These are phyloP conservation scores for Pangasius macronema DNA, from an alignment of 2,797 vertebrate genomes.

Conservation along the genomic window DNA sequence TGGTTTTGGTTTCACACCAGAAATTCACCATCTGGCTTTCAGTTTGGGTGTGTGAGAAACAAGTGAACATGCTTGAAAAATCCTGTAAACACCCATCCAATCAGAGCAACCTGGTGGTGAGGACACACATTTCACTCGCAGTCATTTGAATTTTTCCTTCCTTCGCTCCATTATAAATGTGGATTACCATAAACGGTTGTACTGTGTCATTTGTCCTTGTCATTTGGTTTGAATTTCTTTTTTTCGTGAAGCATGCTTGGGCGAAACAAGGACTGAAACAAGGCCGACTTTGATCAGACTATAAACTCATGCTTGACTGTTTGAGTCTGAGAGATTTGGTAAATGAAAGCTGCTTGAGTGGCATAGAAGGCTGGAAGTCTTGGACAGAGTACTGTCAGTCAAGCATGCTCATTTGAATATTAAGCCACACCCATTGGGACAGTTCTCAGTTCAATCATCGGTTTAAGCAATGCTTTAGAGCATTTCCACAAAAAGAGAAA, in stretches of 20 bases:
- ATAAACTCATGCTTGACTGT: not conserved
- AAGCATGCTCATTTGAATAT: not conserved
- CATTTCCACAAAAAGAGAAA: not conserved
- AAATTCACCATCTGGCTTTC: constrained; percentile 67
- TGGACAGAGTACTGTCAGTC: not conserved
- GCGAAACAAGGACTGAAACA: not conserved
- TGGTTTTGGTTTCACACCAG: constrained; percentile 72
- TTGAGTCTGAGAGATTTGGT: not conserved
- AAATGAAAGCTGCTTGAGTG: not conserved
- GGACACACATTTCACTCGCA: not conserved
- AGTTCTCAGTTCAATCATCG: not conserved
- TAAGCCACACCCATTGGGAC: not conserved
- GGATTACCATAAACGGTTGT: not conserved
- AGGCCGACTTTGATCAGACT: not conserved
- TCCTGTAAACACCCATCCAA: not conserved
- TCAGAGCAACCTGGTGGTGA: constrained; percentile 1
- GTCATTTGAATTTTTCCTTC: not conserved
- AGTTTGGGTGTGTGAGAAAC: constrained; percentile 32
- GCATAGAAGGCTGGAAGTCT: not conserved
- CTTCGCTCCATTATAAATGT: not conserved
- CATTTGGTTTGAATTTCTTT: not conserved
- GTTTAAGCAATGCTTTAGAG: not conserved
- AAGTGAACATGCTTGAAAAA: constrained; percentile 38
- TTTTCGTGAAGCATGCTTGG: not conserved
- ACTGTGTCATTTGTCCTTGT: not conserved